A percentile compares a stretch with the other conserved stretches of the same genome.
Evolutionary conservation across 2,888 invertebrate genomes (phyloP).

Genomic region (Lepidocyrtinus sp.): DNA sequence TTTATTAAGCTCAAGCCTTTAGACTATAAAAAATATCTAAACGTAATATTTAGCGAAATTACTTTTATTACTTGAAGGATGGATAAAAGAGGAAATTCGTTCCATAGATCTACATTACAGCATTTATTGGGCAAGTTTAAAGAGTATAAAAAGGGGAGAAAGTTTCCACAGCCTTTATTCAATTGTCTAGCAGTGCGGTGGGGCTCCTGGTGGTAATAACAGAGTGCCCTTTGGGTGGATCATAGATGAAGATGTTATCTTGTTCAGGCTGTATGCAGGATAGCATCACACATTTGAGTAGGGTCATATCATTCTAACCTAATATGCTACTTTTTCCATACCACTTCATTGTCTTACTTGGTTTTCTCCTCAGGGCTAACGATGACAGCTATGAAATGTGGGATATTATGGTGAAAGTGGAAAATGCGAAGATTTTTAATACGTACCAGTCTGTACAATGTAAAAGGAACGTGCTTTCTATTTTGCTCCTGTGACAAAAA

Average conservation of each 20-base stretch:
- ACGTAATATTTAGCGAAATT: constrained; percentile 9
- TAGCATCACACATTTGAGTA: neutral
- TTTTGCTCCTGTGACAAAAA: constrained; percentile 5
- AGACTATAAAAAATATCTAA: constrained; percentile 17
- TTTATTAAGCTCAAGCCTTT: neutral
- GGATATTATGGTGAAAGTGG: neutral
- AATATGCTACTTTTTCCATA: neutral
- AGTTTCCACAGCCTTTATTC: neutral
- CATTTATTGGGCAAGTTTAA: neutral
- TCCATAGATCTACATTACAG: no score
- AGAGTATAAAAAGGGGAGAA: neutral
- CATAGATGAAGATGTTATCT: constrained; percentile 9
- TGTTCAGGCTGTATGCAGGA: neutral
- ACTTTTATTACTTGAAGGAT: constrained; percentile 4
- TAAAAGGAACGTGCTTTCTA: constrained; percentile 8
- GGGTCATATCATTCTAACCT: no score
- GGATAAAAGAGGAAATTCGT: neutral
- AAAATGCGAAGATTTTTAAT: neutral
- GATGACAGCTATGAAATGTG: neutral
- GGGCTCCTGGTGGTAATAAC: constrained; percentile 2
- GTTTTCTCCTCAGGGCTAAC: constrained; percentile 1
- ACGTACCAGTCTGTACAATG: neutral
- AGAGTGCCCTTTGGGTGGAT: constrained; percentile 16
- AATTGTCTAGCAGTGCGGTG: constrained; percentile 2
- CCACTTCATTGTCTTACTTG: neutral